Base-by-base conservation (phyloP, 2,113 vertebrate genomes). In the Phyllostomus discolor region DNA sequence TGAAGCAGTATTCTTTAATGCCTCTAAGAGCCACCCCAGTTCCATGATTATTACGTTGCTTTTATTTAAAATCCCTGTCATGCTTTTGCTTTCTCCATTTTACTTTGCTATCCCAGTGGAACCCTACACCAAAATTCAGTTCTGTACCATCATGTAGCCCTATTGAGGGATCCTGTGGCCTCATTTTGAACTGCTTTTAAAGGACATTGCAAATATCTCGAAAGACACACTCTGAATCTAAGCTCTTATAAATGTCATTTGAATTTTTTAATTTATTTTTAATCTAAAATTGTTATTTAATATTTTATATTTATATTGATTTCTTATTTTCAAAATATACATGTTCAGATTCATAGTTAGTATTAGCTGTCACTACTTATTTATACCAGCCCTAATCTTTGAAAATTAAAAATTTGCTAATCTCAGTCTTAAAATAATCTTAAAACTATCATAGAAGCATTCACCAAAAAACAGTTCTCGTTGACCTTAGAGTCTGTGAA, bases 151-250 rank as follows among this genome's bases (percentile, higher is more conserved):
- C 59, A 59, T 4, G 91, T 62, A 62, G 14, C 75, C 24, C 33
- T 26, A 0, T 11, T 31, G n/a, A 7, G 31, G 38, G 50, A 86
- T 83, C 41, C 33, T 50, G 0, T 48, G 24, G 26, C 57, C 33
- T 91, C 35, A 50, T 73, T 10, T 66, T 93, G 57, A 95, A 89
- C 50, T 70, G 7, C 89, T 31, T 91, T 92, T 93, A 81, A 82
- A 90, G 24, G 76, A 24, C 43, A 54, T 80, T 66, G 35, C n/a
- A 72, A 87, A 43, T 92, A 84, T 48, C 69, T 88, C 48, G 52
- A 86, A 83, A 78, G 5, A 72, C 24, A 31, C 35, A 50, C 14
- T 75, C 14, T 10, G 41, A 38, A 64, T 80, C 57, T 59, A 90
- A 70, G 16, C 14, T 70, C 52, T 94, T 84, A 24, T 80, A 73